Conservation (phyloP, 2,888 invertebrate species). For the Archaeoteleia sp. region DNA sequence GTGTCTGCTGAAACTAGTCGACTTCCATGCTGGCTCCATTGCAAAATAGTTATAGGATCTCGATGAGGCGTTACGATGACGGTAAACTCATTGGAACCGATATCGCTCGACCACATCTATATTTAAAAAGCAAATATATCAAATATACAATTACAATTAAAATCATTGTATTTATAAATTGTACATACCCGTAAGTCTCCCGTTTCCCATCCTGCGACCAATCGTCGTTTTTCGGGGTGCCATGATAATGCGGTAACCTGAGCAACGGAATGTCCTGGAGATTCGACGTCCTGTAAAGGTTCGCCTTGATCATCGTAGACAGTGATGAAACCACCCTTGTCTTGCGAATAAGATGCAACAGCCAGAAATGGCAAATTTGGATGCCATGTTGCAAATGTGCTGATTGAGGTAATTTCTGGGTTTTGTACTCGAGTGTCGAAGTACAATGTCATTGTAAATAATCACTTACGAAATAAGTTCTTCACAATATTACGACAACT, state of each 20-base stretch:
- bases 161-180: background rate
- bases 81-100: constrained; percentile 65
- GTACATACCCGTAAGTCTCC: constrained; percentile 85
- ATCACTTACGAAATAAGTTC: too few relatives aligned
- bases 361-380: constrained; percentile 86
- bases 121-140: constrained; percentile 14
- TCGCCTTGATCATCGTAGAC: constrained; percentile 92
- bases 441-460: constrained; percentile 84
- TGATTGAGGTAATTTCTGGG: constrained; percentile 84
- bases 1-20: constrained; percentile 91
- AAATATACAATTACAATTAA: constrained; percentile 2
- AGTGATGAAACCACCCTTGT: constrained; percentile 90
- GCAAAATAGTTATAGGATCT: constrained; percentile 76
- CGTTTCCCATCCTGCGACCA: constrained; percentile 94
- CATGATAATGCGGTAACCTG: constrained; percentile 90
- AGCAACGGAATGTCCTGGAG: constrained; percentile 84
- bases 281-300: constrained; percentile 84
- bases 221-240: constrained; percentile 89
- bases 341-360: constrained; percentile 90
- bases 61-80: constrained; percentile 76
- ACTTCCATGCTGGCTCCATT: constrained; percentile 87
- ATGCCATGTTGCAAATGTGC: constrained; percentile 90
- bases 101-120: constrained; percentile 70
- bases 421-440: constrained; percentile 90
- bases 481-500: too few relatives aligned